Percentiles rank a stretch among this genome's conserved stretches.
Evolutionary conservation across 2,797 vertebrate genomes (phyloP).

Genomic region (Discoglossus pictus): DNA sequence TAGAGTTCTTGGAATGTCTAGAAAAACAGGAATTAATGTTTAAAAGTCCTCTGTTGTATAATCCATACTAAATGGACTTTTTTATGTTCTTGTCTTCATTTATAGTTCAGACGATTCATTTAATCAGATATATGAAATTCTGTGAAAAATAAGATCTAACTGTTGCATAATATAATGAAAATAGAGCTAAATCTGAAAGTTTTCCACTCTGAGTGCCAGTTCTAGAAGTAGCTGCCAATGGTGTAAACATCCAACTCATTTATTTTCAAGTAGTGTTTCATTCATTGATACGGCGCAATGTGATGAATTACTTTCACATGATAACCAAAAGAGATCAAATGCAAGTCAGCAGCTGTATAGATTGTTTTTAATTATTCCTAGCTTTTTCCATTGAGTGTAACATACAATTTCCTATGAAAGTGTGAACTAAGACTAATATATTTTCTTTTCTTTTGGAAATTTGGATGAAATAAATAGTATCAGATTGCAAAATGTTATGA

Average conservation of each 20-base stretch:
- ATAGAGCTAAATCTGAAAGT: neutral
- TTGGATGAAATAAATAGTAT: too few species aligned
- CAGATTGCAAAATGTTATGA: too few species aligned
- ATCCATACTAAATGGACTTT: neutral
- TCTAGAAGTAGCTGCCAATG: neutral
- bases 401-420: too few species aligned
- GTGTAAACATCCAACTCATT: slow-evolving; percentile 1
- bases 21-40: too few species aligned
- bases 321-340: neutral
- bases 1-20: too few species aligned
- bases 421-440: too few species aligned
- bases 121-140: slow-evolving; percentile 17
- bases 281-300: neutral
- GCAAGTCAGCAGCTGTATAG: slow-evolving; percentile 12
- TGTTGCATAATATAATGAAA: slow-evolving; percentile 1
- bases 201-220: slow-evolving; percentile 27
- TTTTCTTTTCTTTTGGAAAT: too few species aligned
- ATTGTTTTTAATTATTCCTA: neutral
- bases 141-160: slow-evolving; percentile 11
- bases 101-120: neutral
- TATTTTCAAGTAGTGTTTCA: neutral
- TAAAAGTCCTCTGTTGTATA: too few species aligned
- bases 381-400: too few species aligned
- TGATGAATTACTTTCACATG: neutral
- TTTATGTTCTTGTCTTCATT: neutral